Base-by-base conservation (phyloP, 2,888 invertebrate genomes). In the Oligia latruncula region DNA sequence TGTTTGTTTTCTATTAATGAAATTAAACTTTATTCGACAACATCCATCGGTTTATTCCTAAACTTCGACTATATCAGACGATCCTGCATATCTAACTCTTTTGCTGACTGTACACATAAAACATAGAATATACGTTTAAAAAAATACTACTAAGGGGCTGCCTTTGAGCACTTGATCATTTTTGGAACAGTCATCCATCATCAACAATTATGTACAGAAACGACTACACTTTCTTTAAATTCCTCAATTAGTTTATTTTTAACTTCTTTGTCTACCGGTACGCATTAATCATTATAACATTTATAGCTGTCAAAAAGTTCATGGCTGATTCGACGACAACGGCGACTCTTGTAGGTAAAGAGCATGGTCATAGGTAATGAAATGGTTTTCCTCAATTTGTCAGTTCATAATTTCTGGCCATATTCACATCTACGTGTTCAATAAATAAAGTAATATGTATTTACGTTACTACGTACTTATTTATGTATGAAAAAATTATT, bases 221-320 rank as follows among this genome's bases (percentile, higher is more conserved):
- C 52, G 1, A n/a, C 9, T 29, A 52, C 17, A 62, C 43, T 62
- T 71, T 68, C 4, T 43, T 64, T 52, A 35, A 60, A 35, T n/a
- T 43, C 13, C 20, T 40, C 40, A 43, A 58, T 40, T 29, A 65
- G 4, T 17, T 23, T 67, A 23, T 11, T 58, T 52, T 29, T 29
- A 65, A 11, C 23, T 68, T 46, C 23, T 29, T 64, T 20, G 11
- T 0, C 58, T 46, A 52, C 67, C 64, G 52, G 52, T 43, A 78
- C n/a, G 40, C 35, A 43, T 75, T 40, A 43, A 52, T 82, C 6
- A 65, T 65, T 73, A 58, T n/a, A 9, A 23, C 13, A 40, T 62
- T 62, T 62, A 49, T 55, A 79, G 17, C 67, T 84, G 43, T 49
- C 72, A 79, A 84, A 3, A 77, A 72, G 71, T 72, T 84, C 71